These are phyloP conservation scores for Ecliptopera silaceata DNA, from an alignment of 2,888 invertebrate genomes.

Conservation along the genomic window DNA sequence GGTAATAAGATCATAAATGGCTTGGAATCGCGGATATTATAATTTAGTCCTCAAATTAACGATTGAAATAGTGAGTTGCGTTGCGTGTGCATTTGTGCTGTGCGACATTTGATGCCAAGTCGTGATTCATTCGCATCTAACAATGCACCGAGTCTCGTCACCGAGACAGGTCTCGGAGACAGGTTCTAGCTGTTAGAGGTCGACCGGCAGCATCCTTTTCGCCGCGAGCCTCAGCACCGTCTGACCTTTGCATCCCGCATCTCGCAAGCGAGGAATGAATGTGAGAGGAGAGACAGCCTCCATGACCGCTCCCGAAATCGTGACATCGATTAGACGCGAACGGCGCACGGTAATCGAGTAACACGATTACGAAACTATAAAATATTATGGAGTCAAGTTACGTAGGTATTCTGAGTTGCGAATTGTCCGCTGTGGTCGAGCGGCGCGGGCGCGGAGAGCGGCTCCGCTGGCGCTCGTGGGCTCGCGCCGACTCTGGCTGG, in stretches of 20 bases:
- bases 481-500: not conserved
- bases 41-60: too few species aligned
- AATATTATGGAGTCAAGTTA: constrained; percentile 79
- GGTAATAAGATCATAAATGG: too few species aligned
- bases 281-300: constrained; percentile 43
- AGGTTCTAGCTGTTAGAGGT: constrained; percentile 38
- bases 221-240: constrained; percentile 31
- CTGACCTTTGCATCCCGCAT: constrained; percentile 48
- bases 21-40: too few species aligned
- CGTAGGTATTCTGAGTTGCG: constrained; percentile 70
- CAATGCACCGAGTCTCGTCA: constrained; percentile 25
- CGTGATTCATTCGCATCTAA: constrained; percentile 13
- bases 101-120: constrained; percentile 6
- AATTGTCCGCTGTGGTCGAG: constrained; percentile 44
- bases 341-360: constrained; percentile 73
- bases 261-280: constrained; percentile 41
- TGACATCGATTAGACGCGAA: constrained; percentile 73
- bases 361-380: constrained; percentile 79
- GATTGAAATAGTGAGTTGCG: too few species aligned
- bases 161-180: constrained; percentile 31
- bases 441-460: constrained; percentile 30
- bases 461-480: constrained; percentile 7
- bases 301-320: constrained; percentile 72
- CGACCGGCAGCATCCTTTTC: constrained; percentile 31
- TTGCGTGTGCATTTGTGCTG: not conserved